phyloP scores from a whole-genome alignment of 2,888 invertebrate species.

The Conops quadrifasciatus region DNA sequence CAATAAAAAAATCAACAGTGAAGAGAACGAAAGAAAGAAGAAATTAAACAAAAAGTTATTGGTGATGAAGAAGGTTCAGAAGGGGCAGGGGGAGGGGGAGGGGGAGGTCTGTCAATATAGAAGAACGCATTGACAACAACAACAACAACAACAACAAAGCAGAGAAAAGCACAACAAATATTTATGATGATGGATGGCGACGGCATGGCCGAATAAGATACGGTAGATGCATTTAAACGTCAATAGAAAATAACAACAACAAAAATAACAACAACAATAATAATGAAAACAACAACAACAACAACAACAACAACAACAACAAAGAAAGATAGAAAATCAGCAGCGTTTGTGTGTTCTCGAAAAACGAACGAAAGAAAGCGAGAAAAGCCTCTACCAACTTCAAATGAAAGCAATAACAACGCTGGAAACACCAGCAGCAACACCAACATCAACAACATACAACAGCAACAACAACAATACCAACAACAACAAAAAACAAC shows the following conservation, averaged over 20 bases:
- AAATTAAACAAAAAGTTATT: too few relatives aligned
- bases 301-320: neutral
- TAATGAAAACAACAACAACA: neutral
- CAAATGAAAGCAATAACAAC: constrained; percentile 21
- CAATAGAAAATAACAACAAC: constrained; percentile 12
- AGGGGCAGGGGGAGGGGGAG: neutral
- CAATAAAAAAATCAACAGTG: constrained; percentile 52
- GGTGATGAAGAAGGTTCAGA: neutral
- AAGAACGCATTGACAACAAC: neutral
- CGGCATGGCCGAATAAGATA: neutral
- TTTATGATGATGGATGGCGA: constrained; percentile 23
- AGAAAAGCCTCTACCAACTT: neutral
- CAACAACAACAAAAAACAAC: neutral
- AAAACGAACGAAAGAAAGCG: too few relatives aligned
- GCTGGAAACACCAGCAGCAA: neutral
- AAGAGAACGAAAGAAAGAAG: neutral
- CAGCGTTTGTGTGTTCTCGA: neutral
- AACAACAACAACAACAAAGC: neutral
- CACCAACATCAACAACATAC: neutral
- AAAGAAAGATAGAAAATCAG: constrained; percentile 6
- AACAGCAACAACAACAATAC: neutral
- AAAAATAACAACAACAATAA: constrained; percentile 24
- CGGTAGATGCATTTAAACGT: constrained; percentile 25
- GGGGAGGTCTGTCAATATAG: neutral
- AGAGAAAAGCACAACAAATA: neutral